phyloP scores from a whole-genome alignment of 2,113 vertebrate species.

The Rhadina sibilatrix region DNA sequence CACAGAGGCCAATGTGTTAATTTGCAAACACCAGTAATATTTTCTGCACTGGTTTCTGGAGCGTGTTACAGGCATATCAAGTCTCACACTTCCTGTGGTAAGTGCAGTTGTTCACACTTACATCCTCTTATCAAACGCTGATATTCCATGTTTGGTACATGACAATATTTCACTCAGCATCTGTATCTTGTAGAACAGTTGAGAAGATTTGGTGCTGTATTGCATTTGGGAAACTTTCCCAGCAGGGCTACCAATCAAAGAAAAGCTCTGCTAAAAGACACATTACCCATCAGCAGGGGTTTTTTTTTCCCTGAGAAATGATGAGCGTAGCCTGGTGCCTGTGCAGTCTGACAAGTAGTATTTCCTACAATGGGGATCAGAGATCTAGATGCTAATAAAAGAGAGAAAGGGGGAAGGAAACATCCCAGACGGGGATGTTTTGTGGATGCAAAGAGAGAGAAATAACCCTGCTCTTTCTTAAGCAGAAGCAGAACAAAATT shows the following conservation, averaged over 20 bases:
- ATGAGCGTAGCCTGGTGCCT: background rate
- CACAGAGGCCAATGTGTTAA: fast-evolving
- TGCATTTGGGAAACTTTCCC: background rate
- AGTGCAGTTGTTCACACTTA: background rate
- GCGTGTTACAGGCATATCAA: background rate
- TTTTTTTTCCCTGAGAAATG: background rate
- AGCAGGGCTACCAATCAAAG: background rate
- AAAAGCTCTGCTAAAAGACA: background rate
- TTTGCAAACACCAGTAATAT: background rate
- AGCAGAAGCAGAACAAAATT: background rate
- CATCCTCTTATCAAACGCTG: background rate
- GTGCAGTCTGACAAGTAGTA: background rate
- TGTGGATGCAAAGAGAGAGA: background rate
- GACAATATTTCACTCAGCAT: background rate
- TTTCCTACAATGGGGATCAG: background rate
- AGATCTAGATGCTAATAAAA: background rate
- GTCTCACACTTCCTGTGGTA: background rate
- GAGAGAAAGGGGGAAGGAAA: background rate
- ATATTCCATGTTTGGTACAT: background rate
- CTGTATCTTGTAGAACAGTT: background rate
- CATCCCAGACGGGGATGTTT: background rate
- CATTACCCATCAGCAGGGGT: background rate
- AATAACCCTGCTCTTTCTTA: background rate
- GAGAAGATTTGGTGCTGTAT: background rate
- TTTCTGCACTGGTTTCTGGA: background rate